These are phyloP conservation scores for Calephelis virginiensis DNA, from an alignment of 1,140 invertebrate species.

Conservation along the genomic window DNA sequence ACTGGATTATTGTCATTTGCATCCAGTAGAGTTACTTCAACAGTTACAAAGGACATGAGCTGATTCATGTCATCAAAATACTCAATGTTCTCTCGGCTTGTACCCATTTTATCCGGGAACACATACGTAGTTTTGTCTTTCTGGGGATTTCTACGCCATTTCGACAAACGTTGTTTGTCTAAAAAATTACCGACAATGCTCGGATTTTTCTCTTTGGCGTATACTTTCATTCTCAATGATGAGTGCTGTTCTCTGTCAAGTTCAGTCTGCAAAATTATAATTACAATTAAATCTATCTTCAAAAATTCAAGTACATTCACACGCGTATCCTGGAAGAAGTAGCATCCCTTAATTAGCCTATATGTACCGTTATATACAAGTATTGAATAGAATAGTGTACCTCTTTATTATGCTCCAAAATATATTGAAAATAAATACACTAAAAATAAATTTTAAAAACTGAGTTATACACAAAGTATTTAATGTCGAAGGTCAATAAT, in stretches of 20 bases:
- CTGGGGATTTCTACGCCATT: constrained; percentile 52
- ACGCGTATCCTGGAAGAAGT: no score
- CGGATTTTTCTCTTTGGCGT: constrained; percentile 85
- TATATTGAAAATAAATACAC: no score
- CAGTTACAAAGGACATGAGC: constrained; percentile 83
- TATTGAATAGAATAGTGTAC: no score
- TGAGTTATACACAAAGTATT: no score
- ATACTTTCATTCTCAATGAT: constrained; percentile 85
- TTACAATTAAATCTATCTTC: no score
- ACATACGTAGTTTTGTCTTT: constrained; percentile 73
- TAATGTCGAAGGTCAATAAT: no score
- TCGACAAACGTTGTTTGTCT: constrained; percentile 60
- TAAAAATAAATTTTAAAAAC: no score
- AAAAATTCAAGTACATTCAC: background rate
- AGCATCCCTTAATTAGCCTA: no score
- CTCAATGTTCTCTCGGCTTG: constrained; percentile 64
- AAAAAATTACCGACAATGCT: constrained; percentile 78
- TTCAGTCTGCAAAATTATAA: constrained; percentile 79
- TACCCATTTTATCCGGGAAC: constrained; percentile 71
- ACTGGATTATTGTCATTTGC: constrained; percentile 93
- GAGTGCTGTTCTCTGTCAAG: constrained; percentile 88
- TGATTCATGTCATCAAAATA: constrained; percentile 61
- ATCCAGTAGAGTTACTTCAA: constrained; percentile 89
- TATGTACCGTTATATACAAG: no score
- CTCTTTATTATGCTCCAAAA: no score